These are phyloP conservation scores for Pimephales promelas DNA, from an alignment of 2,113 vertebrate species.

Conservation along the genomic window DNA sequence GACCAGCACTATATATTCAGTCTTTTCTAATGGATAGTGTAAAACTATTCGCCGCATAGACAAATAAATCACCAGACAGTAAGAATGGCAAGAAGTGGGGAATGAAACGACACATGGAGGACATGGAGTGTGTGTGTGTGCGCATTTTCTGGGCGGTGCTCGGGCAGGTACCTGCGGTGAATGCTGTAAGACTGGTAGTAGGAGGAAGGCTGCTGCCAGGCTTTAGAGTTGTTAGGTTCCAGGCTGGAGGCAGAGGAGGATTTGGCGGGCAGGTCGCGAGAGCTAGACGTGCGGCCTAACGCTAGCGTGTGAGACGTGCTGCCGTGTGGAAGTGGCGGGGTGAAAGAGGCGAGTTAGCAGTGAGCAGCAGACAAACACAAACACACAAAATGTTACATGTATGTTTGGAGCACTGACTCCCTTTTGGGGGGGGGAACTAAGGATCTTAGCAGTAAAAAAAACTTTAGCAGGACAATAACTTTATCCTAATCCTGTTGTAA, in stretches of 20 bases:
- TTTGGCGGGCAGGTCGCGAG: constrained; percentile 82
- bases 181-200: constrained; percentile 83
- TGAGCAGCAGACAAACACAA: constrained; percentile 59
- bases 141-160: neutral
- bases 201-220: constrained; percentile 77
- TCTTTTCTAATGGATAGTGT: neutral
- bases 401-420: neutral
- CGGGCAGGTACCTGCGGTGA: constrained; percentile 77
- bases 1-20: neutral
- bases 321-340: constrained; percentile 58
- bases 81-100: neutral
- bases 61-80: neutral
- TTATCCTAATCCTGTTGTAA: too few relatives aligned
- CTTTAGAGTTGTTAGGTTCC: constrained; percentile 84
- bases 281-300: constrained; percentile 81
- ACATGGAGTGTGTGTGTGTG: neutral
- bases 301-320: constrained; percentile 83
- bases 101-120: neutral
- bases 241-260: constrained; percentile 83
- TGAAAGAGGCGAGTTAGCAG: constrained; percentile 75
- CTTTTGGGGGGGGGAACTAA: neutral
- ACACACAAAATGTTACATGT: constrained; percentile 40
- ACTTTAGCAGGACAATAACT: too few relatives aligned
- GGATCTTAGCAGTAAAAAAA: too few relatives aligned
- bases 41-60: neutral